A percentile compares a stretch with the other conserved stretches of the same genome.
phyloP scores from a whole-genome alignment of 2,888 invertebrate species.

The Subacronicta megacephala region DNA sequence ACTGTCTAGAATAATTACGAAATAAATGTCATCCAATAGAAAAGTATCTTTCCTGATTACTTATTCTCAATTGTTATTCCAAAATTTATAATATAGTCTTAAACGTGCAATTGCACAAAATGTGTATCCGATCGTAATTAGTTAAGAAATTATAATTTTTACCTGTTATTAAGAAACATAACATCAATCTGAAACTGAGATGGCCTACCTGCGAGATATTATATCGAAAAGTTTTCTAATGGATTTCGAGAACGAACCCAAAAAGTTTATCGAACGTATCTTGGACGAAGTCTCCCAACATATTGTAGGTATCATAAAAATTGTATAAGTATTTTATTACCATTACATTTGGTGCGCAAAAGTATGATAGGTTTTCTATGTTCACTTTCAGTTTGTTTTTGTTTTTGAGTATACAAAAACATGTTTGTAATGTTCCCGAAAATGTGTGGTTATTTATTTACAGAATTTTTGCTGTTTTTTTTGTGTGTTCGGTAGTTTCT shows the following conservation, averaged over 20 bases:
- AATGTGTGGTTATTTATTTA: conserved; percentile 21
- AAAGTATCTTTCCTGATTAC: no score
- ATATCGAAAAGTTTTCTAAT: conserved; percentile 54
- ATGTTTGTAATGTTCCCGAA: conserved; percentile 12
- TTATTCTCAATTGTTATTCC: no score
- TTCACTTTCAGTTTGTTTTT: conserved; percentile 28
- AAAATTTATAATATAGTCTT: no score
- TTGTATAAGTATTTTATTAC: conserved; percentile 25
- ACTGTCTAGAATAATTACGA: no score
- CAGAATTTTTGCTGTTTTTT: background rate
- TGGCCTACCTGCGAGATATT: conserved; percentile 22
- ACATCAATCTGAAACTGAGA: conserved; percentile 44
- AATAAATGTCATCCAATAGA: no score
- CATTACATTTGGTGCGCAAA: conserved; percentile 18
- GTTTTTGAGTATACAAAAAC: conserved; percentile 19
- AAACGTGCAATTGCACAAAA: no score
- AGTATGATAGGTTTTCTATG: conserved; percentile 56
- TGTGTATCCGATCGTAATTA: background rate
- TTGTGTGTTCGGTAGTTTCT: background rate
- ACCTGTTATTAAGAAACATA: conserved; percentile 42
- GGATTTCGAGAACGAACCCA: conserved; percentile 56
- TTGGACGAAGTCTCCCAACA: conserved; percentile 41
- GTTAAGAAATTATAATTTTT: conserved; percentile 7
- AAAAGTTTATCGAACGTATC: conserved; percentile 50
- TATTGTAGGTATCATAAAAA: conserved; percentile 45